A percentile compares a stretch with the other conserved stretches of the same genome.
These are phyloP conservation scores for Phalacrocorax carbo DNA, from an alignment of 2,113 vertebrate genomes.

Conservation along the genomic window DNA sequence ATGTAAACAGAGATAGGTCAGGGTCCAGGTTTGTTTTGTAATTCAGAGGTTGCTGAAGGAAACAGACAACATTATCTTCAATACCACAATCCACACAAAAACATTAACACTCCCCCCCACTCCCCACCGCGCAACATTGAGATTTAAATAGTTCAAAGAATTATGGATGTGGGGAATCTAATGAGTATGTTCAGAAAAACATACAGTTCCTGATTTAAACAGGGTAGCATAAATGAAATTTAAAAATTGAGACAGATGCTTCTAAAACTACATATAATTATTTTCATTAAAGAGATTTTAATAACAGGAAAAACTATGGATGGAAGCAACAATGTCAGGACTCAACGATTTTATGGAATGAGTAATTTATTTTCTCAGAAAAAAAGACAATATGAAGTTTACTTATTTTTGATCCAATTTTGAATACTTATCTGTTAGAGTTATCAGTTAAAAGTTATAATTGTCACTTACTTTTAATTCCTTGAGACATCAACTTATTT, in stretches of 20 bases:
- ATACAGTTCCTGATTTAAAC: not conserved
- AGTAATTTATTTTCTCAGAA: not conserved
- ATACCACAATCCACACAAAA: not conserved
- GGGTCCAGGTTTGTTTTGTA: not conserved
- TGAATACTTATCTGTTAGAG: not conserved
- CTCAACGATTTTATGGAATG: not conserved
- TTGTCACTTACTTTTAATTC: not conserved
- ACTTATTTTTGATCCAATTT: not conserved
- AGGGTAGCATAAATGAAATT: not conserved
- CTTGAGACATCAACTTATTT: not conserved
- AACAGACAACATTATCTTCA: not conserved
- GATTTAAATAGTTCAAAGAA: not conserved
- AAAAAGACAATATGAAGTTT: not conserved
- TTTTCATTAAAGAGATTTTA: not conserved
- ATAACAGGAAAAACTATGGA: not conserved
- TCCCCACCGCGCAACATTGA: no score
- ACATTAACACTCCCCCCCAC: not conserved
- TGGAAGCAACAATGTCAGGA: not conserved
- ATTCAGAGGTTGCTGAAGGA: not conserved
- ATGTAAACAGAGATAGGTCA: not conserved
- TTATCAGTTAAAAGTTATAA: not conserved
- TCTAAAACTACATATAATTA: not conserved
- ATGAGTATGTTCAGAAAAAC: not conserved
- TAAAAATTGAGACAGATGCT: not conserved
- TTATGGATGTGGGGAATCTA: not conserved